Conservation (phyloP, 2,113 vertebrate genomes). For the Anoplopoma fimbria region DNA sequence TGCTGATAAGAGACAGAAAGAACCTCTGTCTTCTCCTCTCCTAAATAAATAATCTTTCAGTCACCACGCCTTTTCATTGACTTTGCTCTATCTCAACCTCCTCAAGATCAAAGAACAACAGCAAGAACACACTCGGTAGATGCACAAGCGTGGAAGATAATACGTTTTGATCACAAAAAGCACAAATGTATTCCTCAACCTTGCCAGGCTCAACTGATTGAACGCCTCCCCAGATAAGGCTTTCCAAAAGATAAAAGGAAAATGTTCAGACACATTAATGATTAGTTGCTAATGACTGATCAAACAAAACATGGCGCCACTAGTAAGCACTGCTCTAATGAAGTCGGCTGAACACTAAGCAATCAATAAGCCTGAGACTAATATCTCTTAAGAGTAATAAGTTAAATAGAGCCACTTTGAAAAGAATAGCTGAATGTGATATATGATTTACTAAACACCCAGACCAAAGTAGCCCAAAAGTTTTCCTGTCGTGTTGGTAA, state of each 20-base stretch:
- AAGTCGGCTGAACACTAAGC: slow-evolving; percentile 46
- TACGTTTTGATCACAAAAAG: slow-evolving; percentile 48
- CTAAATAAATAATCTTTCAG: slow-evolving; percentile 43
- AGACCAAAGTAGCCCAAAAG: slow-evolving; percentile 22
- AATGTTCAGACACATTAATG: slow-evolving; percentile 66
- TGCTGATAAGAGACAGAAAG: slow-evolving; percentile 45
- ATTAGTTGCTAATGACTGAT: slow-evolving; percentile 69
- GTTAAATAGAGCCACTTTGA: neutral
- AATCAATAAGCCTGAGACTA: slow-evolving; percentile 52
- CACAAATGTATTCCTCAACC: slow-evolving; percentile 29
- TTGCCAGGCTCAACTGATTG: slow-evolving; percentile 33
- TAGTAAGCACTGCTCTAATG: slow-evolving; percentile 58
- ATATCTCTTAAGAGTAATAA: slow-evolving; percentile 18
- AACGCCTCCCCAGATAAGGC: slow-evolving; percentile 48
- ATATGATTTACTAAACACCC: slow-evolving; percentile 10
- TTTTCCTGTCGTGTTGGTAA: slow-evolving; percentile 43
- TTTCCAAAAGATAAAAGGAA: slow-evolving; percentile 58
- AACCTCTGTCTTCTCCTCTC: neutral
- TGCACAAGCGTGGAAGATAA: slow-evolving; percentile 24
- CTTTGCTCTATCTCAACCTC: slow-evolving; percentile 31
- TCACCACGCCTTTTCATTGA: slow-evolving; percentile 44
- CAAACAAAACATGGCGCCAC: slow-evolving; percentile 61
- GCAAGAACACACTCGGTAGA: neutral
- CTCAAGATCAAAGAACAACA: neutral
- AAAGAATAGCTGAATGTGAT: neutral